Conservation (phyloP, 35 echinoderm and acorn worm genomes). For the Apostichopus japonicus region DNA sequence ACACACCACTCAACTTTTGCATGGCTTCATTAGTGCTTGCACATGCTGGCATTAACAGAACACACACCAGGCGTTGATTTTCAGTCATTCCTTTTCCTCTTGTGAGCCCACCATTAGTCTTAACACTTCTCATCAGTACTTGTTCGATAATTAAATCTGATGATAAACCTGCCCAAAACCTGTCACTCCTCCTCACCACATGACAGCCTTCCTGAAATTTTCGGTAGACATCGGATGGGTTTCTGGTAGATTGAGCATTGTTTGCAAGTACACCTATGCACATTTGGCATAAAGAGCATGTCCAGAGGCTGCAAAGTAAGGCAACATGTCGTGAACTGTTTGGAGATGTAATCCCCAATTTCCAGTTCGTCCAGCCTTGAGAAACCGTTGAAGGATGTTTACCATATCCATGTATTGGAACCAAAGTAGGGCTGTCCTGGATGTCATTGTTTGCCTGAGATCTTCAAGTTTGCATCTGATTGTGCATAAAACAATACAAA, state of each 20-base stretch:
- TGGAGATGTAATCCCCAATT: conserved; percentile 22
- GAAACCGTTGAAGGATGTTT: too few relatives aligned
- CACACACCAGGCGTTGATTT: conserved; percentile 16
- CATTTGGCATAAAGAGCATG: conserved; percentile 22
- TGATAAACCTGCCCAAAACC: too few relatives aligned
- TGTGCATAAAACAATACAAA: too few relatives aligned
- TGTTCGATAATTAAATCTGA: too few relatives aligned
- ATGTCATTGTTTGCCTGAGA: too few relatives aligned
- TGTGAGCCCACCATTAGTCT: conserved; percentile 53
- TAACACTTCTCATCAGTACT: too few relatives aligned
- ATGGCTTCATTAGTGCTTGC: conserved; percentile 61
- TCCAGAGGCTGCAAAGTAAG: conserved; percentile 40
- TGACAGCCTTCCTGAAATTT: neutral
- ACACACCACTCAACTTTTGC: too few relatives aligned
- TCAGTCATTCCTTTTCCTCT: conserved; percentile 62
- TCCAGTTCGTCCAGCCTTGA: neutral
- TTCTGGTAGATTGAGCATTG: conserved; percentile 20
- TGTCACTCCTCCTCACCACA: too few relatives aligned
- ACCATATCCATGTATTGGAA: too few relatives aligned
- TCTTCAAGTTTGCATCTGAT: too few relatives aligned
- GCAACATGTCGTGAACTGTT: conserved; percentile 5
- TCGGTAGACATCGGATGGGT: neutral
- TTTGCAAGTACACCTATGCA: neutral
- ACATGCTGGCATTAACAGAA: conserved; percentile 42
- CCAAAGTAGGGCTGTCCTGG: too few relatives aligned